Conservation (phyloP, 2,888 invertebrate genomes). For the Nomada flava region DNA sequence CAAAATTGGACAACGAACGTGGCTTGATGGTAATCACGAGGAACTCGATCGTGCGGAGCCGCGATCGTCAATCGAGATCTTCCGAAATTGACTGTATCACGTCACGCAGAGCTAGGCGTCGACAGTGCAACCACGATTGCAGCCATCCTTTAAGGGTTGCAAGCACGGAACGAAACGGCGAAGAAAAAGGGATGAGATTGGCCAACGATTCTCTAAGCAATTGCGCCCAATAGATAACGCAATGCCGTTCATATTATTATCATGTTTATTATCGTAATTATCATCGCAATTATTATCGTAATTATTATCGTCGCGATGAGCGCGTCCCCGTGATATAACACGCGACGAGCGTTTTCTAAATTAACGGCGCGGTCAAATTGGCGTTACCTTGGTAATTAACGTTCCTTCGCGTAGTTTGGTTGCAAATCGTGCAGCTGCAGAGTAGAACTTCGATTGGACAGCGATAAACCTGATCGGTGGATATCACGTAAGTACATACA, state of each 20-base stretch:
- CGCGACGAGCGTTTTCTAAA: not conserved
- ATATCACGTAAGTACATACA: not conserved
- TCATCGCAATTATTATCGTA: constrained; percentile 28
- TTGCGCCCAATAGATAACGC: constrained; percentile 25
- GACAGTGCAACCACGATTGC: constrained; percentile 31
- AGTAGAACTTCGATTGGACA: constrained; percentile 31
- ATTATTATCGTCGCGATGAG: constrained; percentile 43
- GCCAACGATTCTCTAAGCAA: not conserved
- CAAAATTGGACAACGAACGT: constrained; percentile 53
- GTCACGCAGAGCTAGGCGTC: constrained; percentile 35
- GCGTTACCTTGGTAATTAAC: constrained; percentile 48
- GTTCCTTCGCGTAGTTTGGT: constrained; percentile 32
- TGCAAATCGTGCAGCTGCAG: constrained; percentile 20
- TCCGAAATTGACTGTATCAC: constrained; percentile 46
- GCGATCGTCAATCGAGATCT: constrained; percentile 44
- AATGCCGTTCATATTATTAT: constrained; percentile 40
- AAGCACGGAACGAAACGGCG: not conserved
- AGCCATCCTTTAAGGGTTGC: not conserved
- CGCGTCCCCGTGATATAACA: constrained; percentile 16
- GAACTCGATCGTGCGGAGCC: constrained; percentile 29
- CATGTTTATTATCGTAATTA: not conserved
- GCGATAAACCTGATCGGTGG: constrained; percentile 34
- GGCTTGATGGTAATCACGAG: constrained; percentile 52
- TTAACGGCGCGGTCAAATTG: constrained; percentile 25
- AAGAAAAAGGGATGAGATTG: not conserved